Percentiles rank a stretch among this genome's conserved stretches.
These are phyloP conservation scores for Periophthalmus magnuspinnatus DNA, from an alignment of 2,797 vertebrate genomes.

Conservation along the genomic window DNA sequence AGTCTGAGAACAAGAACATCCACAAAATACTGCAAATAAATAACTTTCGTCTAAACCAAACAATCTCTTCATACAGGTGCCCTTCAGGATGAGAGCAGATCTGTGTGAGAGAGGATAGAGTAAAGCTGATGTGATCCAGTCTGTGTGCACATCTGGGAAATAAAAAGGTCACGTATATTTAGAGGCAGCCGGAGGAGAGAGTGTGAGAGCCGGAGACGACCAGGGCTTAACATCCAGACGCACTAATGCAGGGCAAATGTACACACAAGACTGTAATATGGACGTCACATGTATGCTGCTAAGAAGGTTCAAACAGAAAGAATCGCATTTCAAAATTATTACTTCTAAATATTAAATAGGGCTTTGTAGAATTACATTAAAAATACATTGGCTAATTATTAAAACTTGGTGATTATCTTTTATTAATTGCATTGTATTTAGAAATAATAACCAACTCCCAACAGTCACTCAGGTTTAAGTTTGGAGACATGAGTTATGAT, in stretches of 20 bases:
- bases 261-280: constrained; percentile 35
- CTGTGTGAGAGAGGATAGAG: constrained; percentile 52
- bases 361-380: too few species aligned
- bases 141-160: constrained; percentile 68
- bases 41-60: neutral
- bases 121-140: constrained; percentile 68
- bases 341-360: neutral
- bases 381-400: too few species aligned
- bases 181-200: constrained; percentile 55
- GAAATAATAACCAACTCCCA: too few species aligned
- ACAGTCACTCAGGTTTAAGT: too few species aligned
- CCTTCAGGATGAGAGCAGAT: constrained; percentile 48
- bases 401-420: too few species aligned
- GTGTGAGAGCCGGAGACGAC: constrained; percentile 44
- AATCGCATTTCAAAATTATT: neutral
- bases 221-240: constrained; percentile 31
- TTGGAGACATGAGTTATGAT: too few species aligned
- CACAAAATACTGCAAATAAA: neutral
- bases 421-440: too few species aligned
- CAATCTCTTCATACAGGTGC: constrained; percentile 41
- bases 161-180: constrained; percentile 76
- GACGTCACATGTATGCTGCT: constrained; percentile 7
- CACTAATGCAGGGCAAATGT: constrained; percentile 54
- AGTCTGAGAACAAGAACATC: too few species aligned
- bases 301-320: neutral